Conservation (phyloP, 2,888 invertebrate genomes). For the Chelonus formosanus region DNA sequence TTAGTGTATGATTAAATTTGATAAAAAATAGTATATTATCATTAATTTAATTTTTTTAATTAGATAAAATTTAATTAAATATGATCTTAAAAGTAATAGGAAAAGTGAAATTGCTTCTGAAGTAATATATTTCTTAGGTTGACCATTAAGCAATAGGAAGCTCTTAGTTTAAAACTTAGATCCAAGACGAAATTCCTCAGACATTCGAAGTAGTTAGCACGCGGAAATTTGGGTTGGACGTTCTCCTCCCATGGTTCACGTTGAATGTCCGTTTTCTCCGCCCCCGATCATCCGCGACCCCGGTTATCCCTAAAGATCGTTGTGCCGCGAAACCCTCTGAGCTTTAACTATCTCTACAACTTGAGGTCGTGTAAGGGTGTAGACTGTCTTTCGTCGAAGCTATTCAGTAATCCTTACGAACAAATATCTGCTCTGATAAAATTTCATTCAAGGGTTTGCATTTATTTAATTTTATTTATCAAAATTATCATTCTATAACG, state of each 20-base stretch:
- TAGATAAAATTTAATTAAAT: no score
- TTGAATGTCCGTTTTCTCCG: constrained; percentile 49
- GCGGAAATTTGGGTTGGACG: constrained; percentile 33
- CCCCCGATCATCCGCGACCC: constrained; percentile 54
- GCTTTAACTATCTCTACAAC: constrained; percentile 58
- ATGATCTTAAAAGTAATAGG: no score
- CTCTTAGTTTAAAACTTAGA: constrained; percentile 1
- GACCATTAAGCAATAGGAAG: background rate
- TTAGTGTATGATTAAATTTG: no score
- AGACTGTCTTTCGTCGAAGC: constrained; percentile 24
- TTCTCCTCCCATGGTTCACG: constrained; percentile 21
- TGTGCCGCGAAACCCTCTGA: constrained; percentile 39
- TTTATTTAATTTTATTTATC: no score
- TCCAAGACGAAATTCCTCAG: constrained; percentile 29
- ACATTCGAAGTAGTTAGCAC: constrained; percentile 30
- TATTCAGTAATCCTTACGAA: constrained; percentile 22
- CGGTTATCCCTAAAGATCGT: constrained; percentile 51
- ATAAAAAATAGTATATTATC: no score
- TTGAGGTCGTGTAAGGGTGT: constrained; percentile 50
- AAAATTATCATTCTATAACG: no score
- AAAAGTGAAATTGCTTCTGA: background rate
- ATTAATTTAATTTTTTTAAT: no score
- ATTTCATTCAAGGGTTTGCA: background rate
- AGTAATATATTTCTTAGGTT: background rate
- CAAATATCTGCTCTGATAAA: constrained; percentile 17